Conservation (phyloP, 2,797 vertebrate genomes). For the Luscinia luscinia region DNA sequence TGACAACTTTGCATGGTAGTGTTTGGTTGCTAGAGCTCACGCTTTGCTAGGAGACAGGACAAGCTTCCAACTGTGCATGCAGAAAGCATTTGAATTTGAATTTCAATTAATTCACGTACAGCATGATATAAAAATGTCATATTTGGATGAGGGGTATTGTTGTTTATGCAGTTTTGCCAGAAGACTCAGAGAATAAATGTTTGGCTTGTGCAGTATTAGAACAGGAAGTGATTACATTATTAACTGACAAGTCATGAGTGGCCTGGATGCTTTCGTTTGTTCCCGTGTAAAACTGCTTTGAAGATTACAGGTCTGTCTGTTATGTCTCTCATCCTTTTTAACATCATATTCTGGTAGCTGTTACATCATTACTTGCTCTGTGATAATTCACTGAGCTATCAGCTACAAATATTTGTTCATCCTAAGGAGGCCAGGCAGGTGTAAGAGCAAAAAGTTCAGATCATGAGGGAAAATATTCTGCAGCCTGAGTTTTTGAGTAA, state of each 20-base stretch:
- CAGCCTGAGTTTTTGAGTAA: slow-evolving; percentile 46
- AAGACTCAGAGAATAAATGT: neutral
- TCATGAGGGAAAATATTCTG: slow-evolving; percentile 29
- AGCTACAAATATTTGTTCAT: slow-evolving; percentile 67
- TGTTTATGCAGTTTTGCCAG: slow-evolving; percentile 26
- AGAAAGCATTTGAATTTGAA: slow-evolving; percentile 30
- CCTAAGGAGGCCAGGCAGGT: neutral
- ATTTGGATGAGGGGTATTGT: slow-evolving; percentile 34
- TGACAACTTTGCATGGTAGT: neutral
- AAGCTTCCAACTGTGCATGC: slow-evolving; percentile 49
- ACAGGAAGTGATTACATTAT: slow-evolving; percentile 25
- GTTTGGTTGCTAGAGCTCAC: neutral
- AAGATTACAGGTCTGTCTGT: slow-evolving; percentile 45
- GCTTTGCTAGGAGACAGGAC: slow-evolving; percentile 33
- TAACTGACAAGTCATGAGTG: slow-evolving; percentile 43
- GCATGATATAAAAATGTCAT: slow-evolving; percentile 42
- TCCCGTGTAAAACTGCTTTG: slow-evolving; percentile 11
- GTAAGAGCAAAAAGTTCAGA: slow-evolving; percentile 54
- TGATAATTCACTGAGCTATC: slow-evolving; percentile 63
- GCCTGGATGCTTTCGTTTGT: neutral
- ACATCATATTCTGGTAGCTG: slow-evolving; percentile 47
- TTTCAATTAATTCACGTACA: slow-evolving; percentile 53
- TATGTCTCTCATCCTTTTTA: slow-evolving; percentile 53
- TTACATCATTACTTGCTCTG: slow-evolving; percentile 17
- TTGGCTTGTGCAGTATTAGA: slow-evolving; percentile 35